phyloP scores from a whole-genome alignment of 2,797 vertebrate genomes.

The Ctenochaetus hawaiiensis region DNA sequence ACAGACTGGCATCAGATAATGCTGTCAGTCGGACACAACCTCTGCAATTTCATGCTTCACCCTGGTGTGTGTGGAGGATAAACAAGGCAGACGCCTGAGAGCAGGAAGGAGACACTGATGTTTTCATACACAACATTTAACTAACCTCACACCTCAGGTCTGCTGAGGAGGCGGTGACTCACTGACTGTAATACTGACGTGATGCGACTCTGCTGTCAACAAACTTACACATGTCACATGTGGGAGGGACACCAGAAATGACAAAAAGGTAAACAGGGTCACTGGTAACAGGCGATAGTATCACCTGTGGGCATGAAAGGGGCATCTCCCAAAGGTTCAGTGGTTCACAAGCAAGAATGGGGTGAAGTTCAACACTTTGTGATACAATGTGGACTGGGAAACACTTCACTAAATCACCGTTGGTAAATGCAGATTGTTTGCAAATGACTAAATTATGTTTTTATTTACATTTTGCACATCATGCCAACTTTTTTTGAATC shows the following conservation, averaged over 20 bases:
- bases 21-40: slow-evolving; percentile 24
- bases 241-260: background rate
- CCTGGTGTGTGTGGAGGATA: slow-evolving; percentile 46
- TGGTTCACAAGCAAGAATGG: too few relatives aligned
- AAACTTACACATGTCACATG: slow-evolving; percentile 2
- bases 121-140: slow-evolving; percentile 57
- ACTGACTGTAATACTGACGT: slow-evolving; percentile 27
- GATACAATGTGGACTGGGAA: too few relatives aligned
- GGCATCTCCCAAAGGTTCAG: too few relatives aligned
- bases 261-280: background rate
- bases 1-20: slow-evolving; percentile 43
- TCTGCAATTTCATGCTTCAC: slow-evolving; percentile 25
- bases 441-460: too few relatives aligned
- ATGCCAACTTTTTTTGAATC: too few relatives aligned
- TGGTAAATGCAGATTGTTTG: too few relatives aligned
- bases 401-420: too few relatives aligned
- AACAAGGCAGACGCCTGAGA: slow-evolving; percentile 28
- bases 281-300: too few relatives aligned
- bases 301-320: too few relatives aligned
- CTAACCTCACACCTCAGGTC: slow-evolving; percentile 12
- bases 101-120: slow-evolving; percentile 34
- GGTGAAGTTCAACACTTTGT: too few relatives aligned
- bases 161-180: slow-evolving; percentile 39
- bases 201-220: slow-evolving; percentile 25
- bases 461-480: too few relatives aligned